Conservation (phyloP, 2,888 invertebrate genomes). For the Dione vanillae region DNA sequence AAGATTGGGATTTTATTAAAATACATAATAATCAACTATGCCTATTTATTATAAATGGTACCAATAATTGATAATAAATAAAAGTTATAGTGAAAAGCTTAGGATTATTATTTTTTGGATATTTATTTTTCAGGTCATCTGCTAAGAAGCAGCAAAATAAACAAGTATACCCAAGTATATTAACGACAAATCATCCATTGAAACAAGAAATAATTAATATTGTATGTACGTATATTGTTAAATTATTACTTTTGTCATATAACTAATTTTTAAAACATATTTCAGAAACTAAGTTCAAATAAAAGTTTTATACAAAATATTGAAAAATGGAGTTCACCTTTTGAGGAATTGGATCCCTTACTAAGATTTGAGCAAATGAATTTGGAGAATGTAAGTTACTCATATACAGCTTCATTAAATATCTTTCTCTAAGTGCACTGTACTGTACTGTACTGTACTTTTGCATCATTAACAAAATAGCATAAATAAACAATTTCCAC, state of each 20-base stretch:
- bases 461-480: too few relatives aligned
- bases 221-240: slow-evolving; percentile 54
- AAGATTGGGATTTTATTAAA: neutral
- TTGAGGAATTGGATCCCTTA: slow-evolving; percentile 76
- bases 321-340: slow-evolving; percentile 75
- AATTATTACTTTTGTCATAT: neutral
- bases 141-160: slow-evolving; percentile 50
- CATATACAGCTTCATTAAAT: too few relatives aligned
- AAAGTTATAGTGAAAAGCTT: neutral
- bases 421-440: neutral
- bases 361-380: slow-evolving; percentile 75
- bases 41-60: slow-evolving; percentile 66
- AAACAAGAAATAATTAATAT: slow-evolving; percentile 60
- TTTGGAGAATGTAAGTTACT: slow-evolving; percentile 62
- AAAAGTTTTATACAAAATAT: slow-evolving; percentile 70
- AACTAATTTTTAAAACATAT: slow-evolving; percentile 35
- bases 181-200: slow-evolving; percentile 72
- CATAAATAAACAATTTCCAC: too few relatives aligned
- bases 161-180: slow-evolving; percentile 62
- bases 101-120: neutral
- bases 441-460: too few relatives aligned
- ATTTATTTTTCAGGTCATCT: slow-evolving; percentile 38
- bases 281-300: slow-evolving; percentile 63
- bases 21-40: slow-evolving; percentile 48
- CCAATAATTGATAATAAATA: slow-evolving; percentile 24